Base-by-base conservation (phyloP, 1,140 invertebrate genomes). In the Heliconius congener region DNA sequence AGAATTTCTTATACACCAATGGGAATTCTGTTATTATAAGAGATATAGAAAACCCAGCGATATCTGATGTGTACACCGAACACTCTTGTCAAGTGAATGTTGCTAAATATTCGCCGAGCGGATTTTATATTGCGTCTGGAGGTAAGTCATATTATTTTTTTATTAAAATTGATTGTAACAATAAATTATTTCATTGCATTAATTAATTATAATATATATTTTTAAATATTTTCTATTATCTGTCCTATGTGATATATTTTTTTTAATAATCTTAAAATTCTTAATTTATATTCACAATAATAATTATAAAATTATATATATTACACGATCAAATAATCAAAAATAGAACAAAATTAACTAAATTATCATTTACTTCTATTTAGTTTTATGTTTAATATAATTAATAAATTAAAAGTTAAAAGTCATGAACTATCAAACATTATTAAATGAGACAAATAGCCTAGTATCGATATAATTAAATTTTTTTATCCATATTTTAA, bases 121-220 rank as follows among this genome's bases (percentile, higher is more conserved):
- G 99, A 82, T 99, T 99, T 95, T 99, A 99, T 89, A 99, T 99
- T 90, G 98, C 99, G 74, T 99, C 99, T 86, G 99, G 98, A 95
- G 98, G 98, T 99, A 96, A 95, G 95, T 9, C 34, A 37, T 11
- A 9, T 0, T 73, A 37, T 73, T 73, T 77, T 52, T n/a, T 39
- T 19, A 57, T 16, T 52, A 52, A 18, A 52, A 52, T 19, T 34
- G 4, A 34, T 34, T 34, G 0, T 34, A 34, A 34, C 34, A 34
- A 5, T 6, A 34, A 34, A 34, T 34, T 8, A 34, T 34, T 34
- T 34, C 5, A 34, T 5, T 34, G 6, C 0, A 34, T 34, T 6
- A 34, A 34, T 34, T 34, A 0, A 34, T 34, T 8, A 34, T 6
- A 34, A 34, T n/a, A 55, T 19, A n/a, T n/a, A 0, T 13, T 39